Conservation (phyloP, 2,888 invertebrate species). For the Zaprionus bogoriensis region DNA sequence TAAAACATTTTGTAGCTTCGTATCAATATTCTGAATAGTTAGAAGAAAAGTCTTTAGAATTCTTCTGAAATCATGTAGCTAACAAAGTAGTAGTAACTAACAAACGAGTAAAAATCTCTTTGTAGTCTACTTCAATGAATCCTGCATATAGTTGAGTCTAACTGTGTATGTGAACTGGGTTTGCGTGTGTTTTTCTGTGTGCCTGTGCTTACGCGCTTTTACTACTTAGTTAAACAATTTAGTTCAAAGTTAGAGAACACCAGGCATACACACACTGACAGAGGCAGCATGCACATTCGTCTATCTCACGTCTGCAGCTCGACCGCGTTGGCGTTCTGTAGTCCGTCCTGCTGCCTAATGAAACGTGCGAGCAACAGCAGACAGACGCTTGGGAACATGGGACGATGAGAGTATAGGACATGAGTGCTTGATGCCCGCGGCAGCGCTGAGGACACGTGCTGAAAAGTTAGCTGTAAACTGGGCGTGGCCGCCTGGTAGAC, state of each 20-base stretch:
- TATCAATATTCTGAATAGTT: background rate
- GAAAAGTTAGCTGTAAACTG: conserved; percentile 12
- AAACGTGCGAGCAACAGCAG: conserved; percentile 58
- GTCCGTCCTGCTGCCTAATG: conserved; percentile 22
- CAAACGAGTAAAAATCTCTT: background rate
- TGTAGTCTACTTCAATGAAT: conserved; percentile 9
- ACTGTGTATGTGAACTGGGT: background rate
- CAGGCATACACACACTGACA: conserved; percentile 19
- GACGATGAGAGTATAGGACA: too few relatives aligned
- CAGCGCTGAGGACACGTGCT: conserved; percentile 54
- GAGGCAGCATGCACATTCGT: background rate
- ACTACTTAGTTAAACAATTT: conserved; percentile 74
- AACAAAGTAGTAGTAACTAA: conserved; percentile 4
- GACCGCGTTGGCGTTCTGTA: background rate
- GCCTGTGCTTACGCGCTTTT: conserved; percentile 56
- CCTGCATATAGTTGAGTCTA: conserved; percentile 9
- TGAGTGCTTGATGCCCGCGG: conserved; percentile 27
- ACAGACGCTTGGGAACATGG: conserved; percentile 35
- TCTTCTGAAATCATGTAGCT: background rate
- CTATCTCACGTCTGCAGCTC: background rate
- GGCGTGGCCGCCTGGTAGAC: conserved; percentile 21
- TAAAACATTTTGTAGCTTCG: too few relatives aligned
- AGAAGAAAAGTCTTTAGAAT: background rate
- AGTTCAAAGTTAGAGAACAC: conserved; percentile 60
- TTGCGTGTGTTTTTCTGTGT: background rate